Conservation (phyloP, 2,113 vertebrate genomes). For the Mystacornis crossleyi region DNA sequence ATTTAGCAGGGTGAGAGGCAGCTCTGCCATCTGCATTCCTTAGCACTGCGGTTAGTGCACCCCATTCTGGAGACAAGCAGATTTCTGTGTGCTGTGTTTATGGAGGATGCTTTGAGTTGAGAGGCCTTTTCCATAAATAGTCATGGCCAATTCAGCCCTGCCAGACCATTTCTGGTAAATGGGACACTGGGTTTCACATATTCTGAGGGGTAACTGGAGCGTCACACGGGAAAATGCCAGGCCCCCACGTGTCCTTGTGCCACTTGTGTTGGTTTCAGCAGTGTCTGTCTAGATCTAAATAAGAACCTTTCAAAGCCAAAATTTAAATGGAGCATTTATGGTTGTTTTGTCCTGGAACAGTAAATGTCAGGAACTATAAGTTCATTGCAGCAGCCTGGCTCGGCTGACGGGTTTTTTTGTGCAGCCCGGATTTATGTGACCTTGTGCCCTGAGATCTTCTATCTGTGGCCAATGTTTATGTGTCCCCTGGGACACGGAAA, state of each 20-base stretch:
- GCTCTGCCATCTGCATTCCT: not conserved
- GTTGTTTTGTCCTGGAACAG: not conserved
- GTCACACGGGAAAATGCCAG: not conserved
- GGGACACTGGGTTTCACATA: not conserved
- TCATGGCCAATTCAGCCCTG: not conserved
- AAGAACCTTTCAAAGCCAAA: slow-evolving; percentile 3
- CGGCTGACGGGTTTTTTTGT: not conserved
- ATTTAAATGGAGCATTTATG: slow-evolving; percentile 11
- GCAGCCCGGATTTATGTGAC: not conserved
- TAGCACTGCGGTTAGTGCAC: not conserved
- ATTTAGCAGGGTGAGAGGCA: not conserved
- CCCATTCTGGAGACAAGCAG: fast-evolving
- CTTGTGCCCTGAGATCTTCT: not conserved
- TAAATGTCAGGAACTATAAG: not conserved
- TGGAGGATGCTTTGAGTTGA: not conserved
- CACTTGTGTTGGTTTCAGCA: not conserved
- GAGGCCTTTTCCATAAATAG: not conserved
- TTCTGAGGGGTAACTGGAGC: not conserved
- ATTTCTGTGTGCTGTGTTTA: not conserved
- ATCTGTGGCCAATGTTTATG: not conserved
- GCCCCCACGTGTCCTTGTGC: not conserved
- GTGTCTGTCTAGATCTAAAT: not conserved
- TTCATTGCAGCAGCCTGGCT: not conserved
- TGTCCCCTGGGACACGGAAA: not conserved
- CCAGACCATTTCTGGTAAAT: not conserved